Evolutionary conservation across 2,888 invertebrate genomes (phyloP).

Genomic region (Chironomus riparius): DNA sequence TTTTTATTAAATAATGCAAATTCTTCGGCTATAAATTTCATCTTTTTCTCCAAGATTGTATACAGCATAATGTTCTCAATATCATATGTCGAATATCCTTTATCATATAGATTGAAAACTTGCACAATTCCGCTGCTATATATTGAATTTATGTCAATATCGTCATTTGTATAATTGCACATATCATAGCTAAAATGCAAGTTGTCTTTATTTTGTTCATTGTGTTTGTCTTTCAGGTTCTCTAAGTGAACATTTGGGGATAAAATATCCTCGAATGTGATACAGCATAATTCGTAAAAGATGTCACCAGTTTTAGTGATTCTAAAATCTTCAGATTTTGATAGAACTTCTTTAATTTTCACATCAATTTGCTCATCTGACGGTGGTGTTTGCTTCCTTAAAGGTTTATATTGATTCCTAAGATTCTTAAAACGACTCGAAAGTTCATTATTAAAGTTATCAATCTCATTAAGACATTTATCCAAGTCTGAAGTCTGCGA

Average conservation of each 20-base stretch:
- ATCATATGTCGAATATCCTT: background rate
- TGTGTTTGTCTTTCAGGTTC: too few relatives aligned
- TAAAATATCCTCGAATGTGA: too few relatives aligned
- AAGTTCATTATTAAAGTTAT: background rate
- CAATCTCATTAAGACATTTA: background rate
- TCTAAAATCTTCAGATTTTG: background rate
- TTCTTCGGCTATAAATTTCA: background rate
- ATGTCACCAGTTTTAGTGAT: background rate
- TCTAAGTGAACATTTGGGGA: too few relatives aligned
- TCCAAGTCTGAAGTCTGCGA: background rate
- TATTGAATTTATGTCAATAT: background rate
- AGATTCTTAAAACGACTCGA: background rate
- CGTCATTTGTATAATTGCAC: background rate
- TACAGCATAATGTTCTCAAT: conserved; percentile 14
- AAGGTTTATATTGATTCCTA: background rate
- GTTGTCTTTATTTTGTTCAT: background rate
- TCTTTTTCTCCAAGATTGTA: conserved; percentile 17
- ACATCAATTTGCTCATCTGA: background rate
- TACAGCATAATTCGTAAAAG: background rate
- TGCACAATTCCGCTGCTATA: background rate
- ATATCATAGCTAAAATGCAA: background rate
- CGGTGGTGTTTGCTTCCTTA: background rate
- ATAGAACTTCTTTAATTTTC: background rate
- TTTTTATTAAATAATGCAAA: conserved; percentile 1
- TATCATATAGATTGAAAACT: background rate